Conservation (phyloP, 2,113 vertebrate genomes). For the Pseudorectes ferrugineus region DNA sequence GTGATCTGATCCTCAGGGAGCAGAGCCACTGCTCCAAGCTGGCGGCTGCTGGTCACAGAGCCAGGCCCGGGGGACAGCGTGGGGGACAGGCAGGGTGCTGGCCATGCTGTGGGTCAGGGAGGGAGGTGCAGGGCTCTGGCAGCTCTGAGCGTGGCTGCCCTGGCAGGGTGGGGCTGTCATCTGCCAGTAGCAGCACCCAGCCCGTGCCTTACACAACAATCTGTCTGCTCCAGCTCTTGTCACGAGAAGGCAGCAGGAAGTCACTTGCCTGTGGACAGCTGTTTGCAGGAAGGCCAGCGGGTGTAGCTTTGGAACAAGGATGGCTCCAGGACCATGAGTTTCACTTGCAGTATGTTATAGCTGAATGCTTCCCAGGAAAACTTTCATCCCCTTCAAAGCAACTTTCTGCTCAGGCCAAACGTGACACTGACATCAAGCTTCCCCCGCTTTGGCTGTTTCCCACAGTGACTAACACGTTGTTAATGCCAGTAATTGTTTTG, state of each 20-base stretch:
- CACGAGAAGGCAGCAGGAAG: not conserved
- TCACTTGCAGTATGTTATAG: not conserved
- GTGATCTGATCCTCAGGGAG: too few species aligned
- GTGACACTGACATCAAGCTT: not conserved
- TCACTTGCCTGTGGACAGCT: not conserved
- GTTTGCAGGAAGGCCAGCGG: not conserved
- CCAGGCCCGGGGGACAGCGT: too few species aligned
- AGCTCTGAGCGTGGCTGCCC: not conserved
- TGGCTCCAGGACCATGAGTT: not conserved
- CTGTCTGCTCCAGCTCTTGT: not conserved
- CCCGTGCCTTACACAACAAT: not conserved
- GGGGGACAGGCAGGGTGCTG: not conserved
- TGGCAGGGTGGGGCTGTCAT: not conserved
- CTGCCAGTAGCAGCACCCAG: not conserved
- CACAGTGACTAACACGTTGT: not conserved
- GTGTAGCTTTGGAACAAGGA: not conserved
- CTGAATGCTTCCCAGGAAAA: not conserved
- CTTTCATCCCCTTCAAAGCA: not conserved
- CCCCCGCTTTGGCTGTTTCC: not conserved
- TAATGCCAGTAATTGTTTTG: not conserved
- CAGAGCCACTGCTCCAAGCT: not conserved
- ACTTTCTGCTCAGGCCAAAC: not conserved
- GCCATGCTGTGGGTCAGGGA: fast-evolving
- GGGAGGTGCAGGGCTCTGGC: not conserved
- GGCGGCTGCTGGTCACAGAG: not conserved